Evolutionary conservation across 2,113 vertebrate species (phyloP).

Genomic region (Serinus canaria): DNA sequence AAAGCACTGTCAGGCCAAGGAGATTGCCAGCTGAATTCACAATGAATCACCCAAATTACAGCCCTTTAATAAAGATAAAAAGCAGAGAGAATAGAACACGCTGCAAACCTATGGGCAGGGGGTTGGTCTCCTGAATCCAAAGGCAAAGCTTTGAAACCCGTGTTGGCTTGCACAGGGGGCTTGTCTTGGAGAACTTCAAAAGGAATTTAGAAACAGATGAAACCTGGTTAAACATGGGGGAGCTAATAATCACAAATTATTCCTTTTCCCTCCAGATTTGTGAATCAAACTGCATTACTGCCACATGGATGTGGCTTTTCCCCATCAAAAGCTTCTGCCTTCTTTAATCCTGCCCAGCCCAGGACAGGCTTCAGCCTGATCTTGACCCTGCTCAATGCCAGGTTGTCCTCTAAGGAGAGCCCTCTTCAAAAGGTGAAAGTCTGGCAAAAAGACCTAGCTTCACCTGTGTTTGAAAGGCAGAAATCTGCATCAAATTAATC

Average conservation of each 20-base stretch:
- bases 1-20: background rate
- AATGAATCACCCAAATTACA: conserved; percentile 29
- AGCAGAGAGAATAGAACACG: background rate
- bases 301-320: no score
- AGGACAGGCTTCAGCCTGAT: background rate
- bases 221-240: background rate
- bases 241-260: background rate
- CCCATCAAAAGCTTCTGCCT: background rate
- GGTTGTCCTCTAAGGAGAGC: background rate
- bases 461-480: background rate
- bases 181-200: conserved; percentile 34
- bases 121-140: background rate
- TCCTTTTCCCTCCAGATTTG: background rate
- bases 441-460: background rate
- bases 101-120: background rate
- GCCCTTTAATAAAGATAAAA: conserved; percentile 11
- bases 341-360: background rate
- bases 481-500: background rate
- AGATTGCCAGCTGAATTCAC: background rate
- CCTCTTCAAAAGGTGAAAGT: background rate
- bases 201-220: conserved; percentile 25
- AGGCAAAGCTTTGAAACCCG: background rate
- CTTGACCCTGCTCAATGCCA: background rate
- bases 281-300: background rate
- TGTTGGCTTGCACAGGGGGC: background rate